These are phyloP conservation scores for Urocitellus parryii DNA, from an alignment of 2,113 vertebrate species.

Conservation along the genomic window DNA sequence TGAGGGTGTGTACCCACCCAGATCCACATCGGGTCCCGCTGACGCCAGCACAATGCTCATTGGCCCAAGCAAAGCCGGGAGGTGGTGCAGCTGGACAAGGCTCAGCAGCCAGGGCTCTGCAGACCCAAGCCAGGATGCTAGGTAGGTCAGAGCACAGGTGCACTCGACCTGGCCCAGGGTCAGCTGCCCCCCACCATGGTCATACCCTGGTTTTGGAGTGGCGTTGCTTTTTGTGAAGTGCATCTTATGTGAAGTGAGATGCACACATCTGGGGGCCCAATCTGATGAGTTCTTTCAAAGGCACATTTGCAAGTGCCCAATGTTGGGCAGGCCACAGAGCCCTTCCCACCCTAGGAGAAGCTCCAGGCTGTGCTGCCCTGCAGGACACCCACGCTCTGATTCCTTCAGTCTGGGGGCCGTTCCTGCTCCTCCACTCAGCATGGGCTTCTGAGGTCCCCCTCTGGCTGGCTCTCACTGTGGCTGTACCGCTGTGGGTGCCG, in stretches of 20 bases:
- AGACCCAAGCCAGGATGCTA: background rate
- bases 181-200: fast-evolving
- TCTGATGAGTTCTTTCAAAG: fast-evolving
- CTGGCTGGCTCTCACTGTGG: no score
- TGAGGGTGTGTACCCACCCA: fast-evolving
- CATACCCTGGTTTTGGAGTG: fast-evolving
- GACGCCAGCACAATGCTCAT: background rate
- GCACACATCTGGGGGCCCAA: fast-evolving
- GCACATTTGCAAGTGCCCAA: fast-evolving
- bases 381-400: fast-evolving
- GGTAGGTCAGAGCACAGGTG: background rate
- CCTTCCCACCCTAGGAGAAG: fast-evolving
- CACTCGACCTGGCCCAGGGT: fast-evolving
- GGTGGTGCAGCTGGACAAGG: background rate
- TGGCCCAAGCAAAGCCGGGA: background rate
- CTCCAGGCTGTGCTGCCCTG: no score
- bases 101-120: no score
- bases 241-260: fast-evolving
- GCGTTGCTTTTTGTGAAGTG: background rate
- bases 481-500: fast-evolving
- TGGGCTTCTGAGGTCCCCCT: fast-evolving
- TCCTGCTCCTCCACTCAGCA: fast-evolving
- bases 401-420: fast-evolving
- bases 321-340: fast-evolving
- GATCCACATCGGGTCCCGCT: background rate